Evolutionary conservation across 2,888 invertebrate genomes (phyloP), one percentile per base, ranked within the genome.

Genomic region (Cremastinae sp.): DNA sequence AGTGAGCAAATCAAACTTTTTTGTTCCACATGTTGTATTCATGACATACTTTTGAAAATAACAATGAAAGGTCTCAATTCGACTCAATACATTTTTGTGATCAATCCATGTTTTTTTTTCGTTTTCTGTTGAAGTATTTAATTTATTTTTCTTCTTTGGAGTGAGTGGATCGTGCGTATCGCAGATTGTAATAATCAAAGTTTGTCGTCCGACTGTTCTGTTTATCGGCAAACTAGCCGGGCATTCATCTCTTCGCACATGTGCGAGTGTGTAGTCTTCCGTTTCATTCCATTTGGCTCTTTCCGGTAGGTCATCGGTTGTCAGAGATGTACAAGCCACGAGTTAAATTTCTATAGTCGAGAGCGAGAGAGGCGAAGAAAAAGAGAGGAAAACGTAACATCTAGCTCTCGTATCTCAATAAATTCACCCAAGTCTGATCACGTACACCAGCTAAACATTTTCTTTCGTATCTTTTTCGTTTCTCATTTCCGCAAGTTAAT

Each of bases 241-340:
- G 58, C n/a, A 56, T 68, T 49, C 68, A 58, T 68, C 68, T 58
- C 58, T 14, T 51, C 28, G 22, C 22, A 0, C 39, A 45, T 66
- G 12, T 18, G 16, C n/a, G n/a, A n/a, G n/a, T 41, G 22, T 37
- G 35, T 47, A 2, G 53, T 16, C 53, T 65, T 41, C 53, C 43
- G 53, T 65, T 53, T 55, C 22, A 18, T 66, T 66, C 12, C 51
- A 55, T 51, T 49, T 62, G 37, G 20, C 58, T 72, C 58, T 65
- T 58, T 72, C 65, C 72, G 56, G 72, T 58, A 35, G 58, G 41
- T 51, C 58, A 51, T 35, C 41, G 41, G n/a, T 51, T 58, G 58
- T 65, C 72, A 58, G 58, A 72, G n/a, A n/a, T 58, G 16, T 65
- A 71, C 9, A 47, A 39, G 8, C 45, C 2, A 39, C 43, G 56